Base-by-base conservation (phyloP, 2,888 invertebrate genomes). In the Leucophenga maculata region DNA sequence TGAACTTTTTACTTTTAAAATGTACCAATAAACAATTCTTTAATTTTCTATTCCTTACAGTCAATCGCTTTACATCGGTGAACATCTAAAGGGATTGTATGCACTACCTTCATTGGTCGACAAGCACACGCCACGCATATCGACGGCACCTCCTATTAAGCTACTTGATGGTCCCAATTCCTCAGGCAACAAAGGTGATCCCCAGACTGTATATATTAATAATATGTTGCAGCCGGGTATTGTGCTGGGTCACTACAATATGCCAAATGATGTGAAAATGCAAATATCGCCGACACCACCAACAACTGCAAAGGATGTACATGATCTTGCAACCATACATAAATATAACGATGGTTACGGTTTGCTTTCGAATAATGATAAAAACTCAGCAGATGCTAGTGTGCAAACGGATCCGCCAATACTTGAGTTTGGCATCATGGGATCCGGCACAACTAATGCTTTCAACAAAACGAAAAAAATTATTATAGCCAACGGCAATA, bases 41-140 rank as follows among this genome's bases (percentile, higher is more conserved):
- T 31, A 57, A 26, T 4, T 26, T 39, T 39, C 8, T 39, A 39
- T 39, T 6, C 8, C 11, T 39, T 65, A 3, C 89, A 97, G 97
- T 78, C 95, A 95, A 69, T 95, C 97, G 0, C 90, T 99, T 44
- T 99, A 97, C 87, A 93, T 99, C 70, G 99, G 98, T 0, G 95
- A 98, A 85, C 93, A 93, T 84, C 90, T 91, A 64, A 90, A 92
- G 72, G 98, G 98, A 0, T 89, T 97, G 0, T 99, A 98, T 89
- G 99, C 98, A 0, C 88, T 98, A 67, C 96, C 97, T 1, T 95
- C 97, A 0, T 89, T 97, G 26, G 97, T 97, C 1, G 98, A 98
- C 89, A 95, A 97, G 81, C 93, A 94, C 76, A 94, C 95, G 3
- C 94, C 95, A 13, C 94, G 96, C 8, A 94, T 96, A 87, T 92